Base-by-base conservation (phyloP, 1,140 invertebrate genomes). In the Leptinotarsa defecta region DNA sequence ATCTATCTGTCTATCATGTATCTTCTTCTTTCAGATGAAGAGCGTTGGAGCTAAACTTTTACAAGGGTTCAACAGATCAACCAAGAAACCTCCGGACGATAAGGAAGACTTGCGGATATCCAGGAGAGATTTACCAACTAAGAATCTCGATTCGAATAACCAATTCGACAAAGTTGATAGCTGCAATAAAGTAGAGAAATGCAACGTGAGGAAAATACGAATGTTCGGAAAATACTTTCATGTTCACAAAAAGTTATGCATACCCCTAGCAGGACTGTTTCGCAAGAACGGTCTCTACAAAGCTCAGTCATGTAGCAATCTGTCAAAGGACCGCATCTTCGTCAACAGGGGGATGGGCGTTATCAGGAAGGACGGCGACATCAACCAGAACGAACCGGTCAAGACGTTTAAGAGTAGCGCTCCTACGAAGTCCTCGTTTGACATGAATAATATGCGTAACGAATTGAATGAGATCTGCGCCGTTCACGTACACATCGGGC, bases 151-250 rank as follows among this genome's bases (percentile, higher is more conserved):
- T 24, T 67, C 62, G 20, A 65, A 74, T 27, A 84, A 83, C 77
- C 83, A 84, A 73, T 85, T 86, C 73, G 85, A 86, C 71, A 84
- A 86, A 78, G 83, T 85, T 76, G 84, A 77, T 13, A 77, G 69
- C 65, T 77, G 74, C 63, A 77, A 77, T 64, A 79, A 79, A 74
- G 57, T 78, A 49, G 73, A 79, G 48, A 73, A 73, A 65, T 73
- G 71, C 34, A 43, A 43, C 13, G 27, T 73, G 15, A 64, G 63
- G 27, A 73, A 73, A 24, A 73, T 48, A 17, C 27, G 71, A 8
- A 73, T 73, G 61, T 48, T 92, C 4, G 90, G 89, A 67, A 89
- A 90, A 63, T 91, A 91, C 80, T 92, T 92, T 83, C 78, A 79
- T 71, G 89, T 92, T 73, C 88, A 89, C 76, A 89, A 89, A 75